Conservation (phyloP, 37 sponge, comb jelly and placozoan species). For the Halisarca cf. caerulea region DNA sequence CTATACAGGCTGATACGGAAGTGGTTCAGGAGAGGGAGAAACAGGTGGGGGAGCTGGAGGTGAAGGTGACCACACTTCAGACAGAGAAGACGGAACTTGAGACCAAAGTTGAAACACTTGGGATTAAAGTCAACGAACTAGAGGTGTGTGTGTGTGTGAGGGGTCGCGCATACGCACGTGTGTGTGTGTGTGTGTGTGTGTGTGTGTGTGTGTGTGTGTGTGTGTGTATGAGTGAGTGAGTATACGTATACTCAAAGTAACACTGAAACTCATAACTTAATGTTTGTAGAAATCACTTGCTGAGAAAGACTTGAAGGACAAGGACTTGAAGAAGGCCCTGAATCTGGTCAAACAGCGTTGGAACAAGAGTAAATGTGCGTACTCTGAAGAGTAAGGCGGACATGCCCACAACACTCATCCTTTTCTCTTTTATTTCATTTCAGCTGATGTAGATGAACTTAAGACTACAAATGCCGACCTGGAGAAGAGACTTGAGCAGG, state of each 20-base stretch:
- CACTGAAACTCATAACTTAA: no score
- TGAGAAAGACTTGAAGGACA: neutral
- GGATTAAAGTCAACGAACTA: neutral
- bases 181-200: no score
- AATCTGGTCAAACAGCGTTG: constrained; percentile 3
- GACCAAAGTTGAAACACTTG: neutral
- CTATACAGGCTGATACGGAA: constrained; percentile 5
- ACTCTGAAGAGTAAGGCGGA: no score
- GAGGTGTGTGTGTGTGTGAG: constrained; percentile 13
- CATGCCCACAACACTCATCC: no score
- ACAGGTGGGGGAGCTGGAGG: constrained; percentile 1
- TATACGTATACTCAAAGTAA: no score
- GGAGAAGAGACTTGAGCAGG: constrained; percentile 45
- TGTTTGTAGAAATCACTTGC: neutral
- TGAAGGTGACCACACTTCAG: neutral
- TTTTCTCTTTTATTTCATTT: neutral
- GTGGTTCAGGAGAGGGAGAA: constrained; percentile 4
- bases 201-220: neutral
- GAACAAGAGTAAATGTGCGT: constrained; percentile 2
- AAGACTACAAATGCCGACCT: constrained; percentile 29
- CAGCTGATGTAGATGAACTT: constrained; percentile 7
- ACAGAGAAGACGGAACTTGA: neutral
- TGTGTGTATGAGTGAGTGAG: no score
- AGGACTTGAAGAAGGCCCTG: constrained; percentile 7
- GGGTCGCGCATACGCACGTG: no score